Evolutionary conservation across 2,888 invertebrate genomes (phyloP).

Genomic region (Argyresthia albistria): DNA sequence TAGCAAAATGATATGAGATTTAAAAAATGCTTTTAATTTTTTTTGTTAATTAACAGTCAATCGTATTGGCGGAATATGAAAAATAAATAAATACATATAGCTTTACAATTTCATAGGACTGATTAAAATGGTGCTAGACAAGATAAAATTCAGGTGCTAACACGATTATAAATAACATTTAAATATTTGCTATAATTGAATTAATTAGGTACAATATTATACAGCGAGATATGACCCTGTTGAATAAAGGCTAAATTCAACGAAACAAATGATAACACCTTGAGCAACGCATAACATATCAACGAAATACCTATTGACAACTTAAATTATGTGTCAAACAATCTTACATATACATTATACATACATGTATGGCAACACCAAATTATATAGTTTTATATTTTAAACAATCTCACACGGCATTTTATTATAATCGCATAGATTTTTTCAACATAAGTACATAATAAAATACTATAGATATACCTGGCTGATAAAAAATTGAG

Average conservation of each 20-base stretch:
- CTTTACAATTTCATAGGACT: constrained; percentile 14
- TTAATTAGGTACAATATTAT: constrained; percentile 45
- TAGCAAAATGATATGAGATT: too few relatives aligned
- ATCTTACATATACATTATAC: too few relatives aligned
- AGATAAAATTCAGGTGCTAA: constrained; percentile 53
- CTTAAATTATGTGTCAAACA: too few relatives aligned
- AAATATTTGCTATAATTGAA: constrained; percentile 54
- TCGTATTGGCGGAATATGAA: too few relatives aligned
- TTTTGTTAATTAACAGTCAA: too few relatives aligned
- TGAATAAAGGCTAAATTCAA: constrained; percentile 46
- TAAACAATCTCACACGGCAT: too few relatives aligned
- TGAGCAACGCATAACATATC: constrained; percentile 14
- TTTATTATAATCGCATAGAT: too few relatives aligned
- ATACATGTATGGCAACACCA: too few relatives aligned
- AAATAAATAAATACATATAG: too few relatives aligned
- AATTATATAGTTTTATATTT: too few relatives aligned
- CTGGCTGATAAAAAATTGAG: constrained; percentile 67
- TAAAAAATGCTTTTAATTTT: too few relatives aligned
- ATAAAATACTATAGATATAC: constrained; percentile 26
- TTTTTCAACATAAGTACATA: constrained; percentile 22
- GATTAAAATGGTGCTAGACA: constrained; percentile 48
- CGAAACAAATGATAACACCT: constrained; percentile 10
- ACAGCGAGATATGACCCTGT: constrained; percentile 64
- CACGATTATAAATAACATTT: constrained; percentile 39
- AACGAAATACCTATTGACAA: background rate